phyloP scores from a whole-genome alignment of 2,888 invertebrate species.

The Perdita meconis region DNA sequence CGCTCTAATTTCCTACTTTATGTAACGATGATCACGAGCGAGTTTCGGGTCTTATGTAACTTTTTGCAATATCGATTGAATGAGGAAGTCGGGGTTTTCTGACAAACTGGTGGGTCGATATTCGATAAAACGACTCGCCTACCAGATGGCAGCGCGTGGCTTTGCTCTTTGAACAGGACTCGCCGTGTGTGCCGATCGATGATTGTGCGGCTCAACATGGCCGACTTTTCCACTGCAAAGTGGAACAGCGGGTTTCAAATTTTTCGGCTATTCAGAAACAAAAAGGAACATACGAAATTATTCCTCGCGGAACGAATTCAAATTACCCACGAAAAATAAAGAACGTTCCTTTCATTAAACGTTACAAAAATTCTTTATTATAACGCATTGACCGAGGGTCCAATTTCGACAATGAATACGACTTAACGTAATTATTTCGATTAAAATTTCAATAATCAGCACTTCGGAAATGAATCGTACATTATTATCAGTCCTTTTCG shows the following conservation, averaged over 20 bases:
- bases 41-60: constrained; percentile 75
- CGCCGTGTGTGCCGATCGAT: constrained; percentile 78
- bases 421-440: neutral
- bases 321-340: constrained; percentile 4
- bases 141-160: constrained; percentile 80
- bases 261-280: neutral
- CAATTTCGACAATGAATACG: neutral
- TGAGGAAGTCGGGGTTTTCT: constrained; percentile 38
- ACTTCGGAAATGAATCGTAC: neutral
- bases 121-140: constrained; percentile 61
- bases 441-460: neutral
- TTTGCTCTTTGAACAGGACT: constrained; percentile 63
- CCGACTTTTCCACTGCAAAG: constrained; percentile 68
- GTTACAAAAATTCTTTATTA: neutral
- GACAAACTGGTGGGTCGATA: constrained; percentile 77
- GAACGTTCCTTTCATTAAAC: neutral
- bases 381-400: neutral
- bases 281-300: neutral
- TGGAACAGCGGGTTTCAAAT: constrained; percentile 19
- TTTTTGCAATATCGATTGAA: constrained; percentile 51
- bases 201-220: constrained; percentile 82
- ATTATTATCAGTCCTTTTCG: neutral
- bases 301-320: neutral
- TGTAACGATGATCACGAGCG: constrained; percentile 67
- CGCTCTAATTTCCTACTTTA: constrained; percentile 65